These are phyloP conservation scores for Camelus dromedarius DNA, from an alignment of 2,113 vertebrate genomes.

Conservation along the genomic window DNA sequence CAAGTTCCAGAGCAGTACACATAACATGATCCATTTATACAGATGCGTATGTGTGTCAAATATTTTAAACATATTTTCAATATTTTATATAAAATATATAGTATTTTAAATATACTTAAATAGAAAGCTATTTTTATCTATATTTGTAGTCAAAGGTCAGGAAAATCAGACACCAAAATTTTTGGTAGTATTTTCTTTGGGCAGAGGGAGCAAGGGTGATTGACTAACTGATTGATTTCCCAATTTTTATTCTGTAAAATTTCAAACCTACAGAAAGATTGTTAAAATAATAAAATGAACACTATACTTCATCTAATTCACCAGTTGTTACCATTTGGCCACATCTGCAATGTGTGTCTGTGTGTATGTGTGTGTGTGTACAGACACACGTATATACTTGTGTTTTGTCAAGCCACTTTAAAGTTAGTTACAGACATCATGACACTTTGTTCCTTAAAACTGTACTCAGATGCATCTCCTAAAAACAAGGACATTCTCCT, in stretches of 20 bases:
- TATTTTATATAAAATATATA: too few species aligned
- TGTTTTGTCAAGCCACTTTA: not conserved
- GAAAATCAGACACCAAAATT: not conserved
- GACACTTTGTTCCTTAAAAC: not conserved
- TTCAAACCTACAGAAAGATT: constrained; percentile 10
- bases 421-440: not conserved
- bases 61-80: not conserved
- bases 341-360: not conserved
- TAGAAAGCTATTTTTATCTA: not conserved
- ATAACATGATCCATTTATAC: not conserved
- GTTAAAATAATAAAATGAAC: not conserved
- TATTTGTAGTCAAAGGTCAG: not conserved
- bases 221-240: not conserved
- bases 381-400: not conserved
- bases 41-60: not conserved
- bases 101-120: not conserved
- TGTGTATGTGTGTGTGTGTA: too few species aligned
- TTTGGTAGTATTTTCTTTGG: not conserved
- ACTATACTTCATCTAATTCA: not conserved
- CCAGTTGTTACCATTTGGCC: not conserved
- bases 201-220: not conserved
- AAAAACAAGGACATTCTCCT: not conserved
- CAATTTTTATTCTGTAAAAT: constrained; percentile 25
- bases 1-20: not conserved
- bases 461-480: not conserved